Evolutionary conservation across 2,113 vertebrate genomes (phyloP), one percentile per base, ranked within the genome.

Genomic region (Ginglymostoma cirratum): DNA sequence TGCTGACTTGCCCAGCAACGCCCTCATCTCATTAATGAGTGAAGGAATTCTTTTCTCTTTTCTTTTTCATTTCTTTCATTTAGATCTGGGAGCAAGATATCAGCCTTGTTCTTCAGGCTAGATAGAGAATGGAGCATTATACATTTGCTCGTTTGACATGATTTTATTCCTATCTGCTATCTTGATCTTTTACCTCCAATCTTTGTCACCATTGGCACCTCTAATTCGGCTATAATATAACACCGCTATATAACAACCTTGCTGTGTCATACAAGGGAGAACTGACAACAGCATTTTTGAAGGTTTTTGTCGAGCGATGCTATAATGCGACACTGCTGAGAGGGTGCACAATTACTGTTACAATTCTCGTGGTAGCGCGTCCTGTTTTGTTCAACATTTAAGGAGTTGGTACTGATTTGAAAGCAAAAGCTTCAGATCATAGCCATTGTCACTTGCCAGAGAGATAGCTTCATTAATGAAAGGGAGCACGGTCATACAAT

Each of bases 181-280:
- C 52, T 90, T 65, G 52, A 17, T 34, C 87, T 65, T 90, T 34
- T 90, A 65, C 87, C 87, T 61, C 52, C 14, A 61, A 15, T 65
- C 55, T 55, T 90, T 61, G 52, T 90, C 87, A 90, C 61, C 61
- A n/a, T 89, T 90, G 87, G 27, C 87, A 90, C 61, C 87, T 90
- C 30, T 55, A 90, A 61, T 90, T 65, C 30, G n/a, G 27, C 17
- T 61, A 55, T 65, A 90, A 65, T 30, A 90, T 27, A 55, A 5
- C 87, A 90, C 34, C 12, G 65, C 55, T 55, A 5, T 55, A 55
- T 45, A 45, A 55, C 55, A 90, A 15, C 66, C 55, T 66, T 65
- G 14, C 61, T 92, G 30, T 92, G 34, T 65, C 21, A 66, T 17
- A 8, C 89, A n/a, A 66, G 55, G 34, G 55, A 92, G 30, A 92